A percentile compares a stretch with the other conserved stretches of the same genome.
Evolutionary conservation across 53 echinoderm and acorn worm species (phyloP).

Genomic region (Arbacia lixula): DNA sequence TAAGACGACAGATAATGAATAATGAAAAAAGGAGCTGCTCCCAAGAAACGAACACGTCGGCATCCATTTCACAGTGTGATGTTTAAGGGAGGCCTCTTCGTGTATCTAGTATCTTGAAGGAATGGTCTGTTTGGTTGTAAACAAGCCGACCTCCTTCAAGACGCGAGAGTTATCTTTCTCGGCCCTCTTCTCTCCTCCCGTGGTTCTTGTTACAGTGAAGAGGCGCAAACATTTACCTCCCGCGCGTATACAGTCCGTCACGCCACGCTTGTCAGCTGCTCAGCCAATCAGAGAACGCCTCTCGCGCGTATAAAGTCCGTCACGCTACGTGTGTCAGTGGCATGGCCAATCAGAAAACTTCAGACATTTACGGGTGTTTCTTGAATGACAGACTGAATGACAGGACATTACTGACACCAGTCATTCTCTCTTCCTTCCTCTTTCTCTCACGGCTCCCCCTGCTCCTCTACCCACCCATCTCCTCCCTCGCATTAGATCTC

Average conservation of each 20-base stretch:
- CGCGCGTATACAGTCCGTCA: conserved; percentile 28
- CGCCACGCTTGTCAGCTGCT: too few species aligned
- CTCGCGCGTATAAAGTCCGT: too few species aligned
- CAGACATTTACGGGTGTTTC: too few species aligned
- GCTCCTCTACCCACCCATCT: too few species aligned
- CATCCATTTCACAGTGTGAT: conserved; percentile 8
- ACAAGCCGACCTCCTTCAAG: conserved; percentile 15
- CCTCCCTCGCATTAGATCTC: too few species aligned
- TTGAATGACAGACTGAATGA: too few species aligned
- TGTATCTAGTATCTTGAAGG: conserved; percentile 10
- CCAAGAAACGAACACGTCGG: conserved; percentile 1
- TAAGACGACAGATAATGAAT: not conserved
- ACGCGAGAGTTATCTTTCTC: conserved; percentile 8
- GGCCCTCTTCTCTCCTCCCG: conserved; percentile 23
- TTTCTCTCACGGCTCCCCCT: too few species aligned
- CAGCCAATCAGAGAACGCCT: too few species aligned
- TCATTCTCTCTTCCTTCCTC: too few species aligned
- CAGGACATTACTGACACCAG: too few species aligned
- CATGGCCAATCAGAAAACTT: too few species aligned
- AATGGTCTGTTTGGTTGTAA: conserved; percentile 22
- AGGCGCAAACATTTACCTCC: conserved; percentile 46
- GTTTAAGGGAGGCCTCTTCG: conserved; percentile 18
- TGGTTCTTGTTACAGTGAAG: conserved; percentile 32
- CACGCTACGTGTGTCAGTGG: too few species aligned
- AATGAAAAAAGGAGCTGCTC: not conserved